phyloP scores from a whole-genome alignment of 2,888 invertebrate species.

The Parthenolecanium corni region DNA sequence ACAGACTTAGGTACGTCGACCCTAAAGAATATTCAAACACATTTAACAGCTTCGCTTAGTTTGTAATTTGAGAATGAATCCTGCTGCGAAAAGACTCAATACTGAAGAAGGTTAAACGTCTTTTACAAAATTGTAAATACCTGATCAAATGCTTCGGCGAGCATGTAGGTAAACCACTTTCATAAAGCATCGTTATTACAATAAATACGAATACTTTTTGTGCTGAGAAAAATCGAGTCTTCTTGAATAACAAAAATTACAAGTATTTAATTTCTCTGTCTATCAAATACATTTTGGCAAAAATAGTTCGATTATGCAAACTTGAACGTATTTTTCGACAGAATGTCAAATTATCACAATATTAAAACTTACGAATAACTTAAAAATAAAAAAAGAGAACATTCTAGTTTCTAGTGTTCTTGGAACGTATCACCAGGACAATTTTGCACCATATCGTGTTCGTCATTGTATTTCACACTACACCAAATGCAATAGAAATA shows the following conservation, averaged over 20 bases:
- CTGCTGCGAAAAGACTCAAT: conserved; percentile 26
- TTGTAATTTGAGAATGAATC: conserved; percentile 26
- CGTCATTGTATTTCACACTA: conserved; percentile 53
- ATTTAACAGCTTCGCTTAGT: conserved; percentile 23
- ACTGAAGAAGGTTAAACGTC: conserved; percentile 16
- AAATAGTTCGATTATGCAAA: too few species aligned
- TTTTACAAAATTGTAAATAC: conserved; percentile 16
- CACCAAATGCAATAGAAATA: conserved; percentile 73
- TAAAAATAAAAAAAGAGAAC: too few species aligned
- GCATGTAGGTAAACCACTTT: conserved; percentile 2
- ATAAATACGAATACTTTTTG: background rate
- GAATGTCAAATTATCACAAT: too few species aligned
- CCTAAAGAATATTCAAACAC: conserved; percentile 21
- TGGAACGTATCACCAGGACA: conserved; percentile 56
- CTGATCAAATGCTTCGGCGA: conserved; percentile 5
- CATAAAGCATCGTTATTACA: background rate
- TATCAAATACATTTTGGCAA: too few species aligned
- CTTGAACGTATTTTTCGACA: too few species aligned
- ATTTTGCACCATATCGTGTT: conserved; percentile 47
- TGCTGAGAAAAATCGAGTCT: too few species aligned
- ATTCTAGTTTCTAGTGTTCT: conserved; percentile 48
- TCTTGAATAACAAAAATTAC: too few species aligned
- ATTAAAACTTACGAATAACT: too few species aligned
- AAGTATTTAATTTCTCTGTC: too few species aligned
- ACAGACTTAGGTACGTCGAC: conserved; percentile 24